A percentile compares a stretch with the other conserved stretches of the same genome.
phyloP scores from a whole-genome alignment of 1,140 invertebrate genomes.

The Zaprionus tsacasi region DNA sequence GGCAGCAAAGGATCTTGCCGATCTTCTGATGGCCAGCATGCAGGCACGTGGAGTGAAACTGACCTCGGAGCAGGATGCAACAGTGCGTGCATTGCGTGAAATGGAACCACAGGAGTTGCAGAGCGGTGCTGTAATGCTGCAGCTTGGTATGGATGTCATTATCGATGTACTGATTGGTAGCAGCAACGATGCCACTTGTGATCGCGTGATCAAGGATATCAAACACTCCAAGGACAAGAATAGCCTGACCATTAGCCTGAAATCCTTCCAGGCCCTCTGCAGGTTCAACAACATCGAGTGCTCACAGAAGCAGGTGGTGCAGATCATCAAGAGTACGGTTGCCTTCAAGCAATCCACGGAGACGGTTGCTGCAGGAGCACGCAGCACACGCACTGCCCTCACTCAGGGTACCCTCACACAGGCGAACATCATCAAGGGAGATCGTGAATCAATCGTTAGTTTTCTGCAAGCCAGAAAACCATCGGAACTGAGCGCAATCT shows the following conservation, averaged over 20 bases:
- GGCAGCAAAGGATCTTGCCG: slow-evolving; percentile 71
- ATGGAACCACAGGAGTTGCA: slow-evolving; percentile 37
- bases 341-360: slow-evolving; percentile 9
- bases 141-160: slow-evolving; percentile 67
- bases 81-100: slow-evolving; percentile 44
- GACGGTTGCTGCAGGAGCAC: slow-evolving; percentile 18
- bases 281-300: slow-evolving; percentile 65
- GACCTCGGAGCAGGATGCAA: slow-evolving; percentile 38
- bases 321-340: slow-evolving; percentile 58
- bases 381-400: slow-evolving; percentile 45
- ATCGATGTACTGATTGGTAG: slow-evolving; percentile 64
- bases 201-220: slow-evolving; percentile 59
- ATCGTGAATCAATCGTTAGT: slow-evolving; percentile 50
- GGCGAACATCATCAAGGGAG: slow-evolving; percentile 24
- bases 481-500: slow-evolving; percentile 44
- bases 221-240: slow-evolving; percentile 55
- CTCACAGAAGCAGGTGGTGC: slow-evolving; percentile 54
- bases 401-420: background rate
- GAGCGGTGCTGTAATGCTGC: slow-evolving; percentile 33
- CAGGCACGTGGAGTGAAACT: slow-evolving; percentile 56
- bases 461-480: slow-evolving; percentile 55
- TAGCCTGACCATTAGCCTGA: slow-evolving; percentile 49
- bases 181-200: slow-evolving; percentile 43
- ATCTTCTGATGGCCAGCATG: slow-evolving; percentile 68
- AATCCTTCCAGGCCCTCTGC: slow-evolving; percentile 60